Base-by-base conservation (phyloP, 2,113 vertebrate species). In the Neomonachus schauinslandi region DNA sequence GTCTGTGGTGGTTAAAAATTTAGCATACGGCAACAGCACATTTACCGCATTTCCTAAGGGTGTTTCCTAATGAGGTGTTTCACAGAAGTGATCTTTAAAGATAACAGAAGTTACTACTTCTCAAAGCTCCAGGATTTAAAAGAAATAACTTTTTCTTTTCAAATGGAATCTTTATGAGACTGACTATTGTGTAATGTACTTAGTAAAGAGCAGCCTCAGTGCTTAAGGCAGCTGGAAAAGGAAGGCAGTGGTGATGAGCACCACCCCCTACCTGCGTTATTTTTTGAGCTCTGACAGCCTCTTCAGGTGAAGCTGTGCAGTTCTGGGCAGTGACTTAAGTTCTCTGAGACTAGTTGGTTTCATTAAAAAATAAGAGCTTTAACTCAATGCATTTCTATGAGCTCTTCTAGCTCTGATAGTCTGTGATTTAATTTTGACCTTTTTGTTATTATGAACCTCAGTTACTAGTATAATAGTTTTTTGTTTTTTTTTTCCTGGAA, bases 51-150 rank as follows among this genome's bases (percentile, higher is more conserved):
- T 97, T 95, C 91, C 91, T 84, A 26, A 65, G 22, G 85, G 12
- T 24, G 46, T 46, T 46, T 46, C 46, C 46, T 46, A 46, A 14
- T 65, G 33, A 81, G 39, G 5, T 53, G 7, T 53, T 84, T 21
- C 36, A 76, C 16, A 85, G 42, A 77, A 67, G 51, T n/a, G 33
- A 93, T 53, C 95, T 97, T 89, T 91, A 79, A 84, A 97, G 42
- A 57, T 81, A 96, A 88, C 7, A 95, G 7, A 74, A 53, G 4
- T 42, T 79, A 36, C 2, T 71, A 11, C 28, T 91, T 85, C 10
- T 86, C 7, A 28, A 24, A 24, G 33, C 33, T 82, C 19, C 26
- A n/a, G 15, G n/a, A 84, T 77, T 87, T 28, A 80, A 69, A 71
- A 91, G 5, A 76, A 88, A 59, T 49, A 42, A 36, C 22, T 71